phyloP scores from a whole-genome alignment of 2,888 invertebrate genomes.

The Andrena trimmerana region DNA sequence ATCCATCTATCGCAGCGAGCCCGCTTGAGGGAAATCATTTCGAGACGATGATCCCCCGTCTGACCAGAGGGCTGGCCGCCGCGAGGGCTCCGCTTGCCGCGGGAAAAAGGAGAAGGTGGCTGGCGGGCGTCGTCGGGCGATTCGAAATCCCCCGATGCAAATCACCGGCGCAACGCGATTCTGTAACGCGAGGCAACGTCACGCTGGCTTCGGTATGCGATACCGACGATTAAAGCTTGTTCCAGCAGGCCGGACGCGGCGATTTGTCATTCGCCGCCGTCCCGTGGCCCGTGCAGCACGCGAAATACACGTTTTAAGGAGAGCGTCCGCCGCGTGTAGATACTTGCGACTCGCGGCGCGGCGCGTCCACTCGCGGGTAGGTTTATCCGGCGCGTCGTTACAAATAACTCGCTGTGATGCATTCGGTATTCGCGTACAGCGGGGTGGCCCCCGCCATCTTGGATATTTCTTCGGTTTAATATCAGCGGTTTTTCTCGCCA shows the following conservation, averaged over 20 bases:
- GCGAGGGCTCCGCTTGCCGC: too few species aligned
- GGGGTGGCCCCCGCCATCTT: conserved; percentile 35
- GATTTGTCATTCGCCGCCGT: conserved; percentile 60
- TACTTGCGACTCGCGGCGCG: not conserved
- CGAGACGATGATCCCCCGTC: not conserved
- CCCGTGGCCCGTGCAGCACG: conserved; percentile 17
- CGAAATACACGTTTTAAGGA: conserved; percentile 63
- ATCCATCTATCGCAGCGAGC: not conserved
- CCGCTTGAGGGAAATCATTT: not conserved
- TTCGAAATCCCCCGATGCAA: conserved; percentile 29
- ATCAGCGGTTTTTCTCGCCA: conserved; percentile 32
- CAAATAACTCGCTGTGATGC: conserved; percentile 52
- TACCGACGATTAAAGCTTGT: conserved; percentile 65
- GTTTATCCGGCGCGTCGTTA: conserved; percentile 47
- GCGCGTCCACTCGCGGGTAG: conserved; percentile 5
- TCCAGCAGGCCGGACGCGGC: conserved; percentile 53
- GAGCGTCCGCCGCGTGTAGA: conserved; percentile 30
- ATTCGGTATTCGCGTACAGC: conserved; percentile 46
- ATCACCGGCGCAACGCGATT: conserved; percentile 32
- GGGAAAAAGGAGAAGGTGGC: too few species aligned
- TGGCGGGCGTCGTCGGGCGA: not conserved
- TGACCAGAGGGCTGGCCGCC: not conserved
- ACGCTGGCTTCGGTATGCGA: conserved; percentile 65
- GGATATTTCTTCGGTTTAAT: conserved; percentile 32
- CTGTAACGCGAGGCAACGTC: conserved; percentile 58